phyloP scores from a whole-genome alignment of 2,113 vertebrate species.

The Hemicordylus capensis region DNA sequence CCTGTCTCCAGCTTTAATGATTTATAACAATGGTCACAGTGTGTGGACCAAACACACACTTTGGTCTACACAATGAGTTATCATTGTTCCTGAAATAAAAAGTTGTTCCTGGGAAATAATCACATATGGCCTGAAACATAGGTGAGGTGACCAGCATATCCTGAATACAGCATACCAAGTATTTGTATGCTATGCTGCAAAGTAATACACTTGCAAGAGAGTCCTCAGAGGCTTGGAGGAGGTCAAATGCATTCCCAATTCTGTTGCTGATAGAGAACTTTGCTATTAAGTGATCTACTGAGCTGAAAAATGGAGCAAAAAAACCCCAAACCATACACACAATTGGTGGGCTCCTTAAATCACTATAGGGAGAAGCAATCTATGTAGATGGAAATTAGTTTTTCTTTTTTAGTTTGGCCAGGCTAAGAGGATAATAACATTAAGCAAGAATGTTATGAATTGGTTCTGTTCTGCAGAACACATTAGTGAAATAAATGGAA shows the following conservation, averaged over 20 bases:
- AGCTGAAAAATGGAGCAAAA: not conserved
- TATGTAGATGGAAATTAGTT: not conserved
- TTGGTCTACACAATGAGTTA: too few species aligned
- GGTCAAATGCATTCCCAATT: not conserved
- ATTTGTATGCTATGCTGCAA: not conserved
- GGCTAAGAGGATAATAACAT: not conserved
- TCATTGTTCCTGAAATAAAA: too few species aligned
- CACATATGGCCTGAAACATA: not conserved
- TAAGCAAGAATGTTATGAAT: not conserved
- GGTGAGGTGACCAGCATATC: not conserved
- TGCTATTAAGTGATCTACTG: slow-evolving; percentile 7
- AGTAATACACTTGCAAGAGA: not conserved
- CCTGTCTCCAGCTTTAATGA: not conserved
- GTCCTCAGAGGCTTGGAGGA: not conserved
- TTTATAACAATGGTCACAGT: not conserved
- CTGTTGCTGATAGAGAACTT: not conserved
- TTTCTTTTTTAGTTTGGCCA: not conserved
- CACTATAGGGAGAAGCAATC: not conserved
- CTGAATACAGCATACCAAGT: not conserved
- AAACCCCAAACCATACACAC: not conserved
- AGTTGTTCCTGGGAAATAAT: too few species aligned
- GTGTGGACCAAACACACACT: too few species aligned
- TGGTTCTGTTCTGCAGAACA: slow-evolving; percentile 17
- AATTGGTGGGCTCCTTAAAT: not conserved
- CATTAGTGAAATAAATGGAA: slow-evolving; percentile 1